Evolutionary conservation across 2,797 vertebrate species (phyloP).

Genomic region (Malacoctenus gilli): DNA sequence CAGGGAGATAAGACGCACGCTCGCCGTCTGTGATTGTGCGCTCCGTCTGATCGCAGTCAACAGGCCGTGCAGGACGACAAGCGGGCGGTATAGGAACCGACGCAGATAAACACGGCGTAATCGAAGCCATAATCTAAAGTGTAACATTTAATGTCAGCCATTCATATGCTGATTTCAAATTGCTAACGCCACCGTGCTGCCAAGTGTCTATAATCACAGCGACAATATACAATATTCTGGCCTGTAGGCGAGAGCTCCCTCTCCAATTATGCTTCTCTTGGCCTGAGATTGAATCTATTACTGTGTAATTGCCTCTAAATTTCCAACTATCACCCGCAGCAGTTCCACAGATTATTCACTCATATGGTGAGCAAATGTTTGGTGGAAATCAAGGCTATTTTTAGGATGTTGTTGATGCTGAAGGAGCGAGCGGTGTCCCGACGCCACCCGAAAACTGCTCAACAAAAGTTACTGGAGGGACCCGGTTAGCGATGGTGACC

Average conservation of each 20-base stretch:
- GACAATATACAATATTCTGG: conserved; percentile 65
- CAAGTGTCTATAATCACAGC: conserved; percentile 68
- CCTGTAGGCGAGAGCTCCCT: conserved; percentile 61
- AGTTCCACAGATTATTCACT: conserved; percentile 70
- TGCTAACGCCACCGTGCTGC: conserved; percentile 52
- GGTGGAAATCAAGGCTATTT: conserved; percentile 61
- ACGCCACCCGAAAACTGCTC: conserved; percentile 3
- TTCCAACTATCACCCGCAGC: conserved; percentile 69
- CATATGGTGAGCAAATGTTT: conserved; percentile 69
- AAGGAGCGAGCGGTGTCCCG: conserved; percentile 38
- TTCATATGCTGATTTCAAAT: conserved; percentile 67
- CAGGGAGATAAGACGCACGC: too few species aligned
- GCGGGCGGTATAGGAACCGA: conserved; percentile 50
- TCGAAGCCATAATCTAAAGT: conserved; percentile 59
- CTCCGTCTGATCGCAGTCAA: conserved; percentile 34
- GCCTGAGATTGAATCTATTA: conserved; percentile 77
- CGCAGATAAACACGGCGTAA: conserved; percentile 50
- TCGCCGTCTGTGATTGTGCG: too few species aligned
- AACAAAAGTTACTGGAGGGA: conserved; percentile 26
- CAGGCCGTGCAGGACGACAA: conserved; percentile 34
- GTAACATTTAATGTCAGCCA: conserved; percentile 50
- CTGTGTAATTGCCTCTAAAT: conserved; percentile 78
- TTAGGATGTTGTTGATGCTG: conserved; percentile 56
- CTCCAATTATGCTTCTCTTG: conserved; percentile 74
- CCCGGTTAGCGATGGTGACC: conserved; percentile 21